Percentiles rank a stretch among this genome's conserved stretches.
Evolutionary conservation across 2,888 invertebrate genomes (phyloP).

Genomic region (Aporophyla lueneburgensis): DNA sequence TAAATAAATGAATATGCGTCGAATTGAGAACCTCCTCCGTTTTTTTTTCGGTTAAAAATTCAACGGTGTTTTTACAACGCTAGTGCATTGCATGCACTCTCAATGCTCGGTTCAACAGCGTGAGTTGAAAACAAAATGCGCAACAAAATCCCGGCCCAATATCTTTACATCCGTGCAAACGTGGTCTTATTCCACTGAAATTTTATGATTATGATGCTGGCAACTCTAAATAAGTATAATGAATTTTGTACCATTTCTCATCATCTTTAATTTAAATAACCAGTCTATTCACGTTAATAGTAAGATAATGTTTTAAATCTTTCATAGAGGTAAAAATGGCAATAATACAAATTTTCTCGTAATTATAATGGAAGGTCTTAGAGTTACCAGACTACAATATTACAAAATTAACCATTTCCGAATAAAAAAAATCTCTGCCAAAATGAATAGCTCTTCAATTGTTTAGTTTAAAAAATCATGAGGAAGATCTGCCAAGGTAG

Average conservation of each 20-base stretch:
- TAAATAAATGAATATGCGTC: too few species aligned
- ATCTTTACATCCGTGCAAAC: too few species aligned
- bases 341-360: conserved; percentile 27
- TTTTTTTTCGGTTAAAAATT: too few species aligned
- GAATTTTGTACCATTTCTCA: conserved; percentile 41
- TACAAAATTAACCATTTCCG: conserved; percentile 23
- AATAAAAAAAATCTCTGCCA: conserved; percentile 47
- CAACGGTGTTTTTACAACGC: too few species aligned
- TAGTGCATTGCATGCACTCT: too few species aligned
- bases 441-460: conserved; percentile 29
- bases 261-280: conserved; percentile 17
- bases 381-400: conserved; percentile 50
- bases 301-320: conserved; percentile 23
- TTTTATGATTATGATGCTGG: conserved; percentile 38
- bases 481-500: too few species aligned
- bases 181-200: conserved; percentile 18
- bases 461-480: not conserved
- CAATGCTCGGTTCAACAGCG: too few species aligned
- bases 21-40: too few species aligned
- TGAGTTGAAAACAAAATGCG: too few species aligned
- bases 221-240: conserved; percentile 45
- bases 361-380: conserved; percentile 12
- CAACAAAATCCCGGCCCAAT: too few species aligned
- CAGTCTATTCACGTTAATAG: conserved; percentile 6
- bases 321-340: conserved; percentile 11